Conservation (phyloP, 2,888 invertebrate species). For the Autographa pulchrina region DNA sequence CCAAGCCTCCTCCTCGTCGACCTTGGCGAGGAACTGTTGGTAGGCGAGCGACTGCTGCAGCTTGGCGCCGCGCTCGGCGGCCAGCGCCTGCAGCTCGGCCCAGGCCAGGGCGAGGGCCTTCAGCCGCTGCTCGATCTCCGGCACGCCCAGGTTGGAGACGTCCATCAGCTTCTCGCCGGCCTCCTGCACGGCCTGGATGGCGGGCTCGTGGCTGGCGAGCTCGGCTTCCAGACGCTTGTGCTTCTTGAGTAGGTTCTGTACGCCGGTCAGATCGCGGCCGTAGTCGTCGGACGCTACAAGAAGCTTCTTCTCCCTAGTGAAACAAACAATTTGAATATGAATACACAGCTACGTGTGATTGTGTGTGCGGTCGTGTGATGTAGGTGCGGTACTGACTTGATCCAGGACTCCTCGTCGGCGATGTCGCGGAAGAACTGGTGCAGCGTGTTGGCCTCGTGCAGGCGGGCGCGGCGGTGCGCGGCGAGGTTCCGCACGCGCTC, state of each 20-base stretch:
- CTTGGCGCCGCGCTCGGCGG: constrained; percentile 96
- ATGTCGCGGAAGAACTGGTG: constrained; percentile 99
- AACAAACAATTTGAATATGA: not conserved
- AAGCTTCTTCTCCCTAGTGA: constrained; percentile 96
- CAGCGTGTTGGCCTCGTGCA: constrained; percentile 98
- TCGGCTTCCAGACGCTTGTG: constrained; percentile 99
- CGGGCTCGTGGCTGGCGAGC: constrained; percentile 98
- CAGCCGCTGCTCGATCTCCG: constrained; percentile 96
- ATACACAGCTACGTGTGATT: not conserved
- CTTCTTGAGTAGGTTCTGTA: constrained; percentile 99
- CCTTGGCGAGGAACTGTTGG: constrained; percentile 99
- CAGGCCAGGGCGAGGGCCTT: constrained; percentile 96
- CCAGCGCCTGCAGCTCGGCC: constrained; percentile 97
- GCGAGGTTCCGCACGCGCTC: constrained; percentile 97
- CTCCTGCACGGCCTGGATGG: constrained; percentile 94
- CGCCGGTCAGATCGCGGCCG: constrained; percentile 99
- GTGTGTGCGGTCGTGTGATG: not conserved
- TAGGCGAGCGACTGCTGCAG: constrained; percentile 98
- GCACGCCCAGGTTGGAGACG: constrained; percentile 97
- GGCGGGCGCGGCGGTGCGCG: constrained; percentile 96
- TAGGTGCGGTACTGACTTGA: constrained; percentile 91
- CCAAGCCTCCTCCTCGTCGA: constrained; percentile 99
- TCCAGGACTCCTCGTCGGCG: constrained; percentile 99
- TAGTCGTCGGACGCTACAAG: constrained; percentile 99
- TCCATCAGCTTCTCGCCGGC: constrained; percentile 98